Evolutionary conservation across 1,140 invertebrate genomes (phyloP).

Genomic region (Lepidurus arcticus): DNA sequence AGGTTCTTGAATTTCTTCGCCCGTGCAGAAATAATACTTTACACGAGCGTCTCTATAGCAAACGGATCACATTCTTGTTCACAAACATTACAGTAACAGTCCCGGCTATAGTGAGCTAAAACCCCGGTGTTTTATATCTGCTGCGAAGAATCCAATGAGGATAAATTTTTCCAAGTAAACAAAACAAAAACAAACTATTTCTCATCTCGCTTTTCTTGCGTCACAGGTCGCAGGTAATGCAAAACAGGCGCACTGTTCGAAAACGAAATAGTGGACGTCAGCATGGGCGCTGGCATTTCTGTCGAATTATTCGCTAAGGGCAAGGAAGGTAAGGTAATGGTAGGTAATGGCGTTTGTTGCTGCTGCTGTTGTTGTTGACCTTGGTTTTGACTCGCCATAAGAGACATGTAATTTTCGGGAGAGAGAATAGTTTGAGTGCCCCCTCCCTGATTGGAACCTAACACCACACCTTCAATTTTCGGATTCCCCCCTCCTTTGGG

Average conservation of each 20-base stretch:
- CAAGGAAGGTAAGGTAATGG: not conserved
- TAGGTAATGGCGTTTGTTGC: constrained; percentile 1
- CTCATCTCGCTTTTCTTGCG: not conserved
- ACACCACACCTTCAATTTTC: constrained; percentile 1
- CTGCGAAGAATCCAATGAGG: not conserved
- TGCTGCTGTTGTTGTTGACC: constrained; percentile 11
- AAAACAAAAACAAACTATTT: not conserved
- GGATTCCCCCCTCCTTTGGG: not conserved
- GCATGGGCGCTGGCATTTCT: not conserved
- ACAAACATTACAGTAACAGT: not conserved
- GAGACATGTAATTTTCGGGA: not conserved
- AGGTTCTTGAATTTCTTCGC: no score
- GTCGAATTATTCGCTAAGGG: not conserved
- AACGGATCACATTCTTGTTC: constrained; percentile 13
- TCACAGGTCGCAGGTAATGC: not conserved
- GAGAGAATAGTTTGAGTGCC: constrained; percentile 4
- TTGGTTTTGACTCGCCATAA: constrained; percentile 11
- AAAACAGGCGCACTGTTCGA: not conserved
- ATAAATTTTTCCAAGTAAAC: not conserved
- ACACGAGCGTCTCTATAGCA: not conserved
- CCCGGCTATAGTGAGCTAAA: not conserved
- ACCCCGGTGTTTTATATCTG: no score
- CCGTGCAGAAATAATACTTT: not conserved
- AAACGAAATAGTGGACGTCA: not conserved
- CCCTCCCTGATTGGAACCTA: not conserved